These are phyloP conservation scores for Mus spicilegus DNA, from an alignment of 2,113 vertebrate genomes.

Conservation along the genomic window DNA sequence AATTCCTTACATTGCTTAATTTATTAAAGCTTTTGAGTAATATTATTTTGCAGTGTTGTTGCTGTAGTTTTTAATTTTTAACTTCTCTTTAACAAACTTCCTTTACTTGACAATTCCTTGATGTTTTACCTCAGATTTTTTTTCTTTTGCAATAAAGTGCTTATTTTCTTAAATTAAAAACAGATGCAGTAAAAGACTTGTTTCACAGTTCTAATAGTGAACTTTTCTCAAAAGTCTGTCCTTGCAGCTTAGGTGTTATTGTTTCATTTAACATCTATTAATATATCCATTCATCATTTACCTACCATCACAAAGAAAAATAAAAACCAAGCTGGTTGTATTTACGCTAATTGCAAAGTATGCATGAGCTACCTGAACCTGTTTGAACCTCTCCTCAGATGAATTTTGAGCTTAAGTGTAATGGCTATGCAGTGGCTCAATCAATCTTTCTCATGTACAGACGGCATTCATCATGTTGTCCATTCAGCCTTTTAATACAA, in stretches of 20 bases:
- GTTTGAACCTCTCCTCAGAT: neutral
- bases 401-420: neutral
- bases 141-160: neutral
- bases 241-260: neutral
- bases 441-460: neutral
- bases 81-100: neutral
- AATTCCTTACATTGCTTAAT: neutral
- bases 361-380: neutral
- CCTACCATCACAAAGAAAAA: neutral
- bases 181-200: neutral
- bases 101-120: neutral
- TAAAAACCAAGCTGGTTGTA: neutral
- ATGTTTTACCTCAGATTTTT: neutral
- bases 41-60: neutral
- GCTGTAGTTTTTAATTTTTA: slow-evolving; percentile 19
- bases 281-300: neutral
- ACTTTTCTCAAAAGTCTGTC: neutral
- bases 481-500: neutral
- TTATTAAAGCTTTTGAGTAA: neutral
- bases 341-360: neutral
- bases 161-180: slow-evolving; percentile 10
- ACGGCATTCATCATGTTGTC: neutral
- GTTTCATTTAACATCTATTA: neutral
- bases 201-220: neutral
- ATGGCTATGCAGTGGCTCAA: neutral